phyloP scores from a whole-genome alignment of 2,797 vertebrate species.

The Tolypeutes matacus region DNA sequence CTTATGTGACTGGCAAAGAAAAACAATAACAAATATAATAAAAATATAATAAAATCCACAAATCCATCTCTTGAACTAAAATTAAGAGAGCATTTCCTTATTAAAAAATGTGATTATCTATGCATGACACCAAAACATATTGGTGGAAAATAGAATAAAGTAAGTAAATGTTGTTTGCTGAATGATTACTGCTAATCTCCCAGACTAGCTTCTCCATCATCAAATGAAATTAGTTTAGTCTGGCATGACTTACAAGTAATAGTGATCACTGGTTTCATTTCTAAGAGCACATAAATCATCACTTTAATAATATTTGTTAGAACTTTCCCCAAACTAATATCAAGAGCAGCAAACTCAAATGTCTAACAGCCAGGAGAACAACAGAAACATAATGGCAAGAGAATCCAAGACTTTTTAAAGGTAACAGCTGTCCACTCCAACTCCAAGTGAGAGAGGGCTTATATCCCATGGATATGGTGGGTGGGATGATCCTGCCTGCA shows the following conservation, averaged over 20 bases:
- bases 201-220: slow-evolving; percentile 68
- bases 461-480: no score
- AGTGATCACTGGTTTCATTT: slow-evolving; percentile 68
- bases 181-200: slow-evolving; percentile 59
- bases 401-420: not conserved
- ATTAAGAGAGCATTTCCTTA: slow-evolving; percentile 54
- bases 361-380: not conserved
- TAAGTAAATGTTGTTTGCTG: slow-evolving; percentile 48
- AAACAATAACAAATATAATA: slow-evolving; percentile 51
- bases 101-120: slow-evolving; percentile 71
- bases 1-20: slow-evolving; percentile 57
- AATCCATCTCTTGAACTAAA: slow-evolving; percentile 60
- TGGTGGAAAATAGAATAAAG: slow-evolving; percentile 50
- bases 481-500: no score
- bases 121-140: slow-evolving; percentile 34
- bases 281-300: slow-evolving; percentile 68
- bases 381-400: not conserved
- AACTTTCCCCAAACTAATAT: slow-evolving; percentile 62
- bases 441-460: no score
- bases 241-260: slow-evolving; percentile 62
- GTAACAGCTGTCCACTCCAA: not conserved
- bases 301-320: slow-evolving; percentile 71
- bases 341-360: slow-evolving; percentile 52
- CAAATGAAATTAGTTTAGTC: slow-evolving; percentile 72
- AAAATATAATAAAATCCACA: slow-evolving; percentile 56